Percentiles rank a stretch among this genome's conserved stretches.
These are phyloP conservation scores for Bembecia ichneumoniformis DNA, from an alignment of 2,888 invertebrate species.

Conservation along the genomic window DNA sequence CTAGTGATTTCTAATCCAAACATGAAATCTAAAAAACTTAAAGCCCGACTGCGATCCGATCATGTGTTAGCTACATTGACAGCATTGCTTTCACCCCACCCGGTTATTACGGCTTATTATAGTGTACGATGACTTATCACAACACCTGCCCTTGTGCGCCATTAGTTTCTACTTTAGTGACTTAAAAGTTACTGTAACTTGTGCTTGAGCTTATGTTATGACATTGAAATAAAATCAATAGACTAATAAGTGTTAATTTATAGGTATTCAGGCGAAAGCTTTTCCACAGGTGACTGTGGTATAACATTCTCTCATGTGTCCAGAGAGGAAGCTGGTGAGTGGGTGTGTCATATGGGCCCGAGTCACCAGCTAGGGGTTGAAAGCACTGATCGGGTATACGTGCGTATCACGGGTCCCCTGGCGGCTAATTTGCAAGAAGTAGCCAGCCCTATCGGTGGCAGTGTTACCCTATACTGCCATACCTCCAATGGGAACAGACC, in stretches of 20 bases:
- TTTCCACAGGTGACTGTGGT: conserved; percentile 56
- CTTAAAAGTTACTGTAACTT: no score
- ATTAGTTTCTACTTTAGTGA: no score
- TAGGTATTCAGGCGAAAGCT: conserved; percentile 56
- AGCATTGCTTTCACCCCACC: no score
- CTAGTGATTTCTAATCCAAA: no score
- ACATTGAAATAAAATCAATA: background rate
- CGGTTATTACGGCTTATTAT: no score
- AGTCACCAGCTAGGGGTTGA: conserved; percentile 41
- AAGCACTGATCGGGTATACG: conserved; percentile 32
- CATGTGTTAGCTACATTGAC: no score
- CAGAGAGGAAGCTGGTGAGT: conserved; percentile 41
- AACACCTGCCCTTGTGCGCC: no score
- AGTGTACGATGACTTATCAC: no score
- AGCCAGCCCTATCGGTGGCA: conserved; percentile 20
- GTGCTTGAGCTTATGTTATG: background rate
- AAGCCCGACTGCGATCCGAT: no score
- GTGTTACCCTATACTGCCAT: conserved; percentile 47
- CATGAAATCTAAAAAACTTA: no score
- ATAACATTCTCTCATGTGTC: conserved; percentile 45
- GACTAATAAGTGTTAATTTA: background rate
- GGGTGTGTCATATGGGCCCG: conserved; percentile 67
- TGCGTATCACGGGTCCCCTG: conserved; percentile 56
- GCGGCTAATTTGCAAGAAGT: conserved; percentile 40
- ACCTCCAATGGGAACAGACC: conserved; percentile 49